phyloP scores from a whole-genome alignment of 2,797 vertebrate genomes.

The Xenopus petersii region DNA sequence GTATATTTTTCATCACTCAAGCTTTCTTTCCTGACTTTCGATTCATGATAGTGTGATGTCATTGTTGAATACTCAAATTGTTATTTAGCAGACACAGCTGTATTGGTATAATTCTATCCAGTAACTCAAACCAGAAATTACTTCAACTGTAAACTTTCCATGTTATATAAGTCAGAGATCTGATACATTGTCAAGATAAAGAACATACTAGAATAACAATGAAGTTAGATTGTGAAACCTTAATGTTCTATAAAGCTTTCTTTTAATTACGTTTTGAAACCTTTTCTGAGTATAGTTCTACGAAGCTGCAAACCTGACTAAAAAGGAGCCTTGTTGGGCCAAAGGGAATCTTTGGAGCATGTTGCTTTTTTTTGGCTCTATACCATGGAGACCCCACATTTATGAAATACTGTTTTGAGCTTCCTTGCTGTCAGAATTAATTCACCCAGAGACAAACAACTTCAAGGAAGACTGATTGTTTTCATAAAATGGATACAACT shows the following conservation, averaged over 20 bases:
- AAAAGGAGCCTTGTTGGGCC: constrained; percentile 20
- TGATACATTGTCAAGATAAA: constrained; percentile 64
- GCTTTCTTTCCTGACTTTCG: constrained; percentile 56
- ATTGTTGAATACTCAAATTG: constrained; percentile 58
- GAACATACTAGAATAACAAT: constrained; percentile 53
- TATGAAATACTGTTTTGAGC: background rate
- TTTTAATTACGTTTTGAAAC: background rate
- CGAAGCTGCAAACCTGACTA: background rate
- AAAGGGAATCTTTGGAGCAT: background rate
- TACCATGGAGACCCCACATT: constrained; percentile 6
- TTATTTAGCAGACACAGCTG: constrained; percentile 71
- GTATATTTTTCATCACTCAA: constrained; percentile 57
- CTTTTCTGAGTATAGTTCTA: background rate
- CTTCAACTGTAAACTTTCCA: constrained; percentile 69
- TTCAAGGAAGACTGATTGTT: background rate
- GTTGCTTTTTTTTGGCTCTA: constrained; percentile 37
- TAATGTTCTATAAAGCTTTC: background rate
- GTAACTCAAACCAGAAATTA: constrained; percentile 79
- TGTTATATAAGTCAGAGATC: constrained; percentile 65
- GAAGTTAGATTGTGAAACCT: constrained; percentile 39
- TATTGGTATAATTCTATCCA: constrained; percentile 62
- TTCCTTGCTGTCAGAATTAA: background rate
- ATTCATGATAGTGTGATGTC: constrained; percentile 64
- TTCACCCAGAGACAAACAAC: background rate
- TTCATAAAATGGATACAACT: background rate